These are phyloP conservation scores for Andrena haemorrhoa DNA, from an alignment of 2,888 invertebrate genomes.

Conservation along the genomic window DNA sequence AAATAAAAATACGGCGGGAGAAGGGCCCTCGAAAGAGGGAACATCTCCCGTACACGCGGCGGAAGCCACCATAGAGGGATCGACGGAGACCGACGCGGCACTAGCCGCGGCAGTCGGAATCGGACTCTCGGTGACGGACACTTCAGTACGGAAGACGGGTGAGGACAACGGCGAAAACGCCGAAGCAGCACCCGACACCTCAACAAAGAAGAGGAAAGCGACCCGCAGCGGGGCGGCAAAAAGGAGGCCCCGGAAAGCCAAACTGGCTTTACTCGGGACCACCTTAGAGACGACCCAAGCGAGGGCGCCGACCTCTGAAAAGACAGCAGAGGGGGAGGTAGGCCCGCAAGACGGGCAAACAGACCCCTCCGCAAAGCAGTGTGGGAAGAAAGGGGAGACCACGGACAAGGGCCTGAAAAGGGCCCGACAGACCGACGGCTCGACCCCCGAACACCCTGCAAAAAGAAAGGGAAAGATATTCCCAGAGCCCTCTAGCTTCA, in stretches of 20 bases:
- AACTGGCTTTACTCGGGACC: background rate
- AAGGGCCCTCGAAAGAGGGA: background rate
- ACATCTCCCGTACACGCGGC: background rate
- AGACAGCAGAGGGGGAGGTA: background rate
- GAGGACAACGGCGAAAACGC: background rate
- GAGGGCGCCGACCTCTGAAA: background rate
- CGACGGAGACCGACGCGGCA: background rate
- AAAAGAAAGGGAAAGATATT: background rate
- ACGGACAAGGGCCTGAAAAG: background rate
- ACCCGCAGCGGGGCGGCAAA: background rate
- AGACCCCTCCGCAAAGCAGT: background rate
- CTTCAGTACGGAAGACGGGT: rapidly evolving
- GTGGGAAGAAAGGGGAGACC: background rate
- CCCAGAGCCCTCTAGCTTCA: background rate
- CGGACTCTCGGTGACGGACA: background rate
- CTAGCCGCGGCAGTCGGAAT: too few species aligned
- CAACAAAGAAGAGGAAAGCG: background rate
- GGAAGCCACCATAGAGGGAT: background rate
- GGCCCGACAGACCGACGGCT: background rate
- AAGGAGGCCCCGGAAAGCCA: background rate
- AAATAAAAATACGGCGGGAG: background rate
- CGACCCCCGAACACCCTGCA: background rate
- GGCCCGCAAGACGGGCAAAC: background rate
- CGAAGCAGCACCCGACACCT: rapidly evolving
- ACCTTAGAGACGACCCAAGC: background rate